Evolutionary conservation across 1,140 invertebrate species (phyloP).

Genomic region (Pinna nobilis): DNA sequence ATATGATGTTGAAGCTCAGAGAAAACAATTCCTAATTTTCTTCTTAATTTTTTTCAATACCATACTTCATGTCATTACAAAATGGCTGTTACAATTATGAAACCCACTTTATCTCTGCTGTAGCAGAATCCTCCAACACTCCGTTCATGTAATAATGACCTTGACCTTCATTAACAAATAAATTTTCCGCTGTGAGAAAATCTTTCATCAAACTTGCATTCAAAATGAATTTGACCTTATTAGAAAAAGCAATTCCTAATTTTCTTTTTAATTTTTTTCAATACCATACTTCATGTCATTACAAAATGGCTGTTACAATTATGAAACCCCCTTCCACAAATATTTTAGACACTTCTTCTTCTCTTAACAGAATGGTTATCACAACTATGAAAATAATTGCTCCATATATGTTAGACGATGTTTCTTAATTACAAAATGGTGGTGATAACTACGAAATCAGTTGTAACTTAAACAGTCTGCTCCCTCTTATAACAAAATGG

Average conservation of each 20-base stretch:
- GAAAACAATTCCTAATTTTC: neutral
- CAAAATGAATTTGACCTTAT: neutral
- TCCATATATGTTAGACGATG: too few species aligned
- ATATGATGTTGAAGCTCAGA: neutral
- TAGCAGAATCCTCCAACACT: conserved; percentile 84
- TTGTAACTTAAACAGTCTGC: neutral
- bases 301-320: neutral
- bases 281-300: neutral
- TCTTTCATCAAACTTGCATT: neutral
- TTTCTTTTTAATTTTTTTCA: neutral
- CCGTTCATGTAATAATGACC: conserved; percentile 82
- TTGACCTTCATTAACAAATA: conserved; percentile 54
- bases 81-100: neutral
- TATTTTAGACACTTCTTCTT: too few species aligned
- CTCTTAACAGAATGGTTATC: too few species aligned
- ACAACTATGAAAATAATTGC: too few species aligned
- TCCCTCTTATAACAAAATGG: neutral
- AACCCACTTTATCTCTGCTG: conserved; percentile 77
- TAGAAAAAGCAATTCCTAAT: neutral
- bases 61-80: neutral
- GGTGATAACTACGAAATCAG: neutral
- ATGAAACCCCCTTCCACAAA: neutral
- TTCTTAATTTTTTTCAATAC: neutral
- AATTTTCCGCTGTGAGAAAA: neutral
- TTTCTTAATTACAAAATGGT: too few species aligned